phyloP scores from a whole-genome alignment of 2,888 invertebrate species.

The Fragum whitleyi region DNA sequence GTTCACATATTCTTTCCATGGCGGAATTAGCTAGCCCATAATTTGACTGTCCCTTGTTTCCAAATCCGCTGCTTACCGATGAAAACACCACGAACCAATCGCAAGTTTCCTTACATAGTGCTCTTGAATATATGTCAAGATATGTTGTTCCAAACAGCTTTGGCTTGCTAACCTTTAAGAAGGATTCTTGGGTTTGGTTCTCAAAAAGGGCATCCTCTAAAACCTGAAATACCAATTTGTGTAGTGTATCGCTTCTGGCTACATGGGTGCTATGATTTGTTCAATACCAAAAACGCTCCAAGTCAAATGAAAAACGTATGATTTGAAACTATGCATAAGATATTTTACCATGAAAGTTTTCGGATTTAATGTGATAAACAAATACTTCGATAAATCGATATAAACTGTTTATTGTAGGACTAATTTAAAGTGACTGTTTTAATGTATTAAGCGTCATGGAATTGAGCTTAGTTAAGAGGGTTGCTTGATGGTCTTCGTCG shows the following conservation, averaged over 20 bases:
- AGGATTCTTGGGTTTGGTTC: slow-evolving; percentile 93
- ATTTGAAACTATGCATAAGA: too few species aligned
- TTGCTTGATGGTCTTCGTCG: too few species aligned
- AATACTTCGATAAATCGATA: too few species aligned
- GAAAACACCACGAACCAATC: slow-evolving; percentile 99
- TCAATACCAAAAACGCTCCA: too few species aligned
- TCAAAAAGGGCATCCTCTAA: slow-evolving; percentile 94
- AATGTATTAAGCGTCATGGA: too few species aligned
- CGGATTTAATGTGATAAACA: too few species aligned
- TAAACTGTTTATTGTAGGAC: too few species aligned
- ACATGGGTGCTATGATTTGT: too few species aligned
- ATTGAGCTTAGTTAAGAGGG: too few species aligned
- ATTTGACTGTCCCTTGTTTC: slow-evolving; percentile 98
- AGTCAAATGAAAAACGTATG: too few species aligned
- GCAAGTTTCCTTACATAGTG: slow-evolving; percentile 89
- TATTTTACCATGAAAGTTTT: too few species aligned
- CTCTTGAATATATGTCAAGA: slow-evolving; percentile 92
- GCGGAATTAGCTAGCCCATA: slow-evolving; percentile 98
- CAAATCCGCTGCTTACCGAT: slow-evolving; percentile 97
- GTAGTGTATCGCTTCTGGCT: slow-evolving; percentile 60
- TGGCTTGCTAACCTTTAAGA: slow-evolving; percentile 91
- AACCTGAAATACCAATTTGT: slow-evolving; percentile 87
- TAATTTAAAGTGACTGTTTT: too few species aligned
- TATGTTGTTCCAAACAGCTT: slow-evolving; percentile 94
- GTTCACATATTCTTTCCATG: slow-evolving; percentile 98